Conservation (phyloP, 64 coral and sea anemone species). For the Montipora efflorescens region DNA sequence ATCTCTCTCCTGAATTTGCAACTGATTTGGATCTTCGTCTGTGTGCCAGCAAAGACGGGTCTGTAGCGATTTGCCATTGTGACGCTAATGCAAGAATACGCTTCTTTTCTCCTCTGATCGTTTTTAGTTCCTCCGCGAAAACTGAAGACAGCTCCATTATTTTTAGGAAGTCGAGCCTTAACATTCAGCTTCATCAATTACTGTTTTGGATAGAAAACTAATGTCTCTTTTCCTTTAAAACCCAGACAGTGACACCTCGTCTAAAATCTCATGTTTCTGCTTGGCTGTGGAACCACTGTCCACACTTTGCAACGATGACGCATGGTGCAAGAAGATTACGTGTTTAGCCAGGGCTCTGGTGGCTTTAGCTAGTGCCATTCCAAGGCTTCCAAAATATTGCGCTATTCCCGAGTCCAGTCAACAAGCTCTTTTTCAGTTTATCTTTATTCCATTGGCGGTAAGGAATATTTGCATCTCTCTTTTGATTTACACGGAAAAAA, state of each 20-base stretch:
- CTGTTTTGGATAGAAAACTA: not conserved
- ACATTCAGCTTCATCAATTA: too few relatives aligned
- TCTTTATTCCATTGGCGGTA: constrained; percentile 88
- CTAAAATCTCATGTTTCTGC: constrained; percentile 62
- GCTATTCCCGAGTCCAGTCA: constrained; percentile 53
- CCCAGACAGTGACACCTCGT: constrained; percentile 46
- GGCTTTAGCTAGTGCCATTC: constrained; percentile 52
- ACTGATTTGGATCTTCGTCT: too few relatives aligned
- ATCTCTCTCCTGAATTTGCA: too few relatives aligned
- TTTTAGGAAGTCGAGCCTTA: too few relatives aligned
- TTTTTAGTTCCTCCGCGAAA: too few relatives aligned
- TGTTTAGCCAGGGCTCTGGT: constrained; percentile 75
- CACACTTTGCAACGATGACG: constrained; percentile 61
- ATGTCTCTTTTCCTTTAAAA: not conserved
- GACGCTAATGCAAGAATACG: too few relatives aligned
- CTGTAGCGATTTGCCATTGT: too few relatives aligned
- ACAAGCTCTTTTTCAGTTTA: constrained; percentile 76
- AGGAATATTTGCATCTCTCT: not conserved
- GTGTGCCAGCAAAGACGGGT: too few relatives aligned
- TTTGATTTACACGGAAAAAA: not conserved
- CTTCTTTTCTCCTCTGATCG: too few relatives aligned
- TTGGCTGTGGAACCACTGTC: constrained; percentile 22
- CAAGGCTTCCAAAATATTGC: constrained; percentile 66
- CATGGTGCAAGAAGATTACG: constrained; percentile 59
- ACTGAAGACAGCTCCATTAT: too few relatives aligned